Percentiles rank a stretch among this genome's conserved stretches.
Conservation (phyloP, 2,888 invertebrate genomes). For the Elmis aenea region DNA sequence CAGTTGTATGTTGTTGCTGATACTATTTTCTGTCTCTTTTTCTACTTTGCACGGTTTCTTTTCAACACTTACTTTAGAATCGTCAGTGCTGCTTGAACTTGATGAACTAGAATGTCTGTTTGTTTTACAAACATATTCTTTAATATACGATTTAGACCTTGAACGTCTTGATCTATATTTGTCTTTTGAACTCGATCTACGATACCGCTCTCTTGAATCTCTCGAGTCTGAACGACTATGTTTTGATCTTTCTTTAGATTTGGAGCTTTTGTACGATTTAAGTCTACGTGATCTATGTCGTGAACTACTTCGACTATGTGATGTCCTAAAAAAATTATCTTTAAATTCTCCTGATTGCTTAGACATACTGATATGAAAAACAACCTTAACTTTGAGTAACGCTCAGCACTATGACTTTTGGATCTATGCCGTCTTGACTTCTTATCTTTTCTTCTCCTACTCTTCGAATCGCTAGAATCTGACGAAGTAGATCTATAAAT, state of each 20-base stretch:
- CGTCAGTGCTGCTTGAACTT: slow-evolving; percentile 14
- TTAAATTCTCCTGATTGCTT: too few species aligned
- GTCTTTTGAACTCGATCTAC: slow-evolving; percentile 25
- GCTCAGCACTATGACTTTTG: slow-evolving; percentile 33
- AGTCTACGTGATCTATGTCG: slow-evolving; percentile 30
- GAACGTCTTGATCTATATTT: slow-evolving; percentile 33
- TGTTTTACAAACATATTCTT: slow-evolving; percentile 36
- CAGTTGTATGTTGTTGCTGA: slow-evolving; percentile 7
- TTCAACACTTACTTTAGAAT: slow-evolving; percentile 9
- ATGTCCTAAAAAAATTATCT: slow-evolving; percentile 8
- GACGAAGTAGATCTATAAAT: slow-evolving; percentile 39
- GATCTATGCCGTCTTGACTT: slow-evolving; percentile 29
- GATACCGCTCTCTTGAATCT: slow-evolving; percentile 24
- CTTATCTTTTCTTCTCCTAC: slow-evolving; percentile 19
- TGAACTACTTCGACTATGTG: slow-evolving; percentile 31
- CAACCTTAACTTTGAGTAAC: slow-evolving; percentile 37
- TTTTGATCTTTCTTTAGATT: slow-evolving; percentile 24
- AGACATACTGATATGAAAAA: too few species aligned
- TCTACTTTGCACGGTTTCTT: slow-evolving; percentile 6
- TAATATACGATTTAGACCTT: slow-evolving; percentile 41
- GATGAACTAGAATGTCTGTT: slow-evolving; percentile 27
- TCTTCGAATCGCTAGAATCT: slow-evolving; percentile 35
- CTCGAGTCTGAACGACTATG: slow-evolving; percentile 14
- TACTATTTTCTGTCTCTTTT: slow-evolving; percentile 19
- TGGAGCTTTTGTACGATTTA: slow-evolving; percentile 27